Evolutionary conservation across 2,888 invertebrate species (phyloP).

Genomic region (Brachyopa scutellaris): DNA sequence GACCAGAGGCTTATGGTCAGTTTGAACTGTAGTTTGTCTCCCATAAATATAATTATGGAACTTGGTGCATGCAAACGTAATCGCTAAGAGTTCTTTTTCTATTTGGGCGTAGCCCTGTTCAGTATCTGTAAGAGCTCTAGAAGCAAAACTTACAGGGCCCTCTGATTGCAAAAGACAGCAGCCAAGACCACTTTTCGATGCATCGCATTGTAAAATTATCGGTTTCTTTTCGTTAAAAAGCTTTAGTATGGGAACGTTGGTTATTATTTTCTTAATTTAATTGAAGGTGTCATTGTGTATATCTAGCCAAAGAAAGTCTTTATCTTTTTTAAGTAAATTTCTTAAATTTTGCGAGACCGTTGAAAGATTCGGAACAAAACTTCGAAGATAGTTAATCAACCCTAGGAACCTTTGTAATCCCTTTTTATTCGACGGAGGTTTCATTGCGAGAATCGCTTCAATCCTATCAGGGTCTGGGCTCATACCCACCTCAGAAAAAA

Average conservation of each 20-base stretch:
- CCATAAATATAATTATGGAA: slow-evolving; percentile 22
- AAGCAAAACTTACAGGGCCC: slow-evolving; percentile 3
- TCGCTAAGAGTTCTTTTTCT: too few relatives aligned
- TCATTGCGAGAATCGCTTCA: not conserved
- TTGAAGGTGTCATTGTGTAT: too few relatives aligned
- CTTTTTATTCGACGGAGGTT: not conserved
- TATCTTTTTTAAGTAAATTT: too few relatives aligned
- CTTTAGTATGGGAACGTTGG: not conserved
- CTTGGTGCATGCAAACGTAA: too few relatives aligned
- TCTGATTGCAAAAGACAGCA: not conserved
- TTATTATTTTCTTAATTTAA: too few relatives aligned
- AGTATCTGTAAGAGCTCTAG: not conserved
- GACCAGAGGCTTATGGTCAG: slow-evolving; percentile 10
- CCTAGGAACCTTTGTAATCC: slow-evolving; percentile 5
- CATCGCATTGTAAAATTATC: not conserved
- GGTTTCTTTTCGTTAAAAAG: not conserved
- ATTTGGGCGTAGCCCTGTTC: too few relatives aligned
- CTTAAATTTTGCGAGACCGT: too few relatives aligned
- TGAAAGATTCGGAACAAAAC: too few relatives aligned
- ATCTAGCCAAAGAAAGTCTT: not conserved
- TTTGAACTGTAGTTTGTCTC: not conserved
- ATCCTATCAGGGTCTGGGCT: too few relatives aligned
- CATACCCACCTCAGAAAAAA: too few relatives aligned
- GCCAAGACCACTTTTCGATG: too few relatives aligned
- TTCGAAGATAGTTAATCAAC: not conserved